A percentile compares a stretch with the other conserved stretches of the same genome.
Evolutionary conservation across 2,113 vertebrate genomes (phyloP).

Genomic region (Meleagris gallopavo): DNA sequence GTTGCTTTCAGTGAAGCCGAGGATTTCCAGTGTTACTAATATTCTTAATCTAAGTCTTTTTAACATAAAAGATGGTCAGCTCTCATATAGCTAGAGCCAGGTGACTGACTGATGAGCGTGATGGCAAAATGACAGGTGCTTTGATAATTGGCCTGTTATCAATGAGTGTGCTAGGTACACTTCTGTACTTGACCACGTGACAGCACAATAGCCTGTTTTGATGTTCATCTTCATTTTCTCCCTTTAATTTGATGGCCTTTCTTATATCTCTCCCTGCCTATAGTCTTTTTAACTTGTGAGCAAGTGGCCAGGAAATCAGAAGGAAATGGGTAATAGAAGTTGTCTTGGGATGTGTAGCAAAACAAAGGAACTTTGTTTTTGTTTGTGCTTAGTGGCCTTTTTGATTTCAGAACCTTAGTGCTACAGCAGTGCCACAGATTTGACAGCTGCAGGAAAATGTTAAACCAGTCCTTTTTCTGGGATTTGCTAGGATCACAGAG

Average conservation of each 20-base stretch:
- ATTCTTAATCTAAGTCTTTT: constrained; percentile 36
- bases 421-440: neutral
- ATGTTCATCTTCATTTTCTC: constrained; percentile 53
- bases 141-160: constrained; percentile 17
- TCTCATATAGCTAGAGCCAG: neutral
- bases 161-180: constrained; percentile 25
- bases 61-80: constrained; percentile 10
- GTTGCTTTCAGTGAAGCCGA: constrained; percentile 30
- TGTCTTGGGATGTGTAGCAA: neutral
- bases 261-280: neutral
- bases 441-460: neutral
- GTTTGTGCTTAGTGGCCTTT: neutral
- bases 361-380: constrained; percentile 15
- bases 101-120: neutral
- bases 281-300: constrained; percentile 52
- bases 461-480: neutral
- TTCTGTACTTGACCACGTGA: constrained; percentile 29
- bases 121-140: neutral
- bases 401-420: neutral
- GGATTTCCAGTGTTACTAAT: neutral
- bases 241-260: constrained; percentile 51
- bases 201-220: constrained; percentile 27
- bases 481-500: neutral
- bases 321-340: neutral
- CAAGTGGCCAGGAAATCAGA: constrained; percentile 22